These are phyloP conservation scores for Panagrolaimus sp. DNA, from an alignment of 1,140 invertebrate genomes.

Conservation along the genomic window DNA sequence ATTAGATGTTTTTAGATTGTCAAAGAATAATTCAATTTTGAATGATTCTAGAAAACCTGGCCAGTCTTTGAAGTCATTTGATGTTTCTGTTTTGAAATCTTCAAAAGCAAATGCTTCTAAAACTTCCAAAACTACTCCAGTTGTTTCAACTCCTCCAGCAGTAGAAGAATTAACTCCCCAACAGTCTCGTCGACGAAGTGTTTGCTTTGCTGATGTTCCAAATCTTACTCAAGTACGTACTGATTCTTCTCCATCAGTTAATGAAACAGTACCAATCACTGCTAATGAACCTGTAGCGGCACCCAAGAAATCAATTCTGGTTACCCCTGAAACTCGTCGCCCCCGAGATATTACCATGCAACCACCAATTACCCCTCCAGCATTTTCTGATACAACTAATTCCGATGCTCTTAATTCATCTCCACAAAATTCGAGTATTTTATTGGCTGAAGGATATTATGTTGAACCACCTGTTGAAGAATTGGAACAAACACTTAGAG, in stretches of 20 bases:
- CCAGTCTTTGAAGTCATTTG: constrained; percentile 13
- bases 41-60: not conserved
- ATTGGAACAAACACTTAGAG: constrained; percentile 64
- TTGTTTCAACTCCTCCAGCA: not conserved
- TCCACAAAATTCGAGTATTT: too few relatives aligned
- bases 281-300: not conserved
- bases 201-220: not conserved
- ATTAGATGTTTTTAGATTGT: not conserved
- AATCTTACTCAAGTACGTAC: not conserved
- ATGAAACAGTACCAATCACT: too few relatives aligned
- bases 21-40: constrained; percentile 2
- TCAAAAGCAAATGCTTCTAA: not conserved
- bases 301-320: not conserved
- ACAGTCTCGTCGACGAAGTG: not conserved
- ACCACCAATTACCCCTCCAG: not conserved
- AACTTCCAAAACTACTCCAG: not conserved
- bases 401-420: too few relatives aligned
- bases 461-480: constrained; percentile 76
- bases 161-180: not conserved
- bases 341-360: not conserved
- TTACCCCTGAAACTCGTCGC: not conserved
- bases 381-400: too few relatives aligned
- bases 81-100: not conserved
- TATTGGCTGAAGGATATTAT: constrained; percentile 68
- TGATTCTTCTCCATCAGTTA: too few relatives aligned